phyloP scores from a whole-genome alignment of 2,888 invertebrate genomes.

The Ischnura elegans region DNA sequence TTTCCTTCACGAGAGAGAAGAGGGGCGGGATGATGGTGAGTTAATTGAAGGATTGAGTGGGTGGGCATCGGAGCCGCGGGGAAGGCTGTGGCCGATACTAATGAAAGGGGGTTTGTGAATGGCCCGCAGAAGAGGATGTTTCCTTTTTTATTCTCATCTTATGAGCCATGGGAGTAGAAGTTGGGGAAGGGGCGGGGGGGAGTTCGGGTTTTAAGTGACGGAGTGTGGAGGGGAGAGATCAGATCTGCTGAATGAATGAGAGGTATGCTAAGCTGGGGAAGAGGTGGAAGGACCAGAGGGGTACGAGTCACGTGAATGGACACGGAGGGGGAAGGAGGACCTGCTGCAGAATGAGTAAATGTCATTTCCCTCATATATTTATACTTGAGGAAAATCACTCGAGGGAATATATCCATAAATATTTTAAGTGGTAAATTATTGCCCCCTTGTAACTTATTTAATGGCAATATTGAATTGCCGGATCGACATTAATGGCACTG shows the following conservation, averaged over 20 bases:
- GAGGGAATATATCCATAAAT: too few relatives aligned
- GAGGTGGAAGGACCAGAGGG: not conserved
- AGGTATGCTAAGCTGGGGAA: not conserved
- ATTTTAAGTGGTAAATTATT: too few relatives aligned
- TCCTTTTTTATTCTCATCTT: too few relatives aligned
- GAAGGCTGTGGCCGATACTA: not conserved
- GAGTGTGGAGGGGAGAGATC: not conserved
- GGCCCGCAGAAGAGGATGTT: not conserved
- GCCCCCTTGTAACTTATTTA: too few relatives aligned
- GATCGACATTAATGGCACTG: too few relatives aligned
- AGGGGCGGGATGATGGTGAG: not conserved
- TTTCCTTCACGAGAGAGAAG: too few relatives aligned
- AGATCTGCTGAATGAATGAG: slow-evolving; percentile 12
- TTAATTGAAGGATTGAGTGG: not conserved
- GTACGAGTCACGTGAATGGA: not conserved
- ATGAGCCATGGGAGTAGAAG: not conserved
- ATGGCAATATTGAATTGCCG: too few relatives aligned
- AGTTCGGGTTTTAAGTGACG: not conserved
- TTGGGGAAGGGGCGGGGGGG: not conserved
- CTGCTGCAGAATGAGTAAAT: too few relatives aligned
- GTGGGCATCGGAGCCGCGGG: not conserved
- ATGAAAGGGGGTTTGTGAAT: slow-evolving; percentile 33
- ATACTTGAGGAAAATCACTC: too few relatives aligned
- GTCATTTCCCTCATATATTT: too few relatives aligned
- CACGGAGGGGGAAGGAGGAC: not conserved